Base-by-base conservation (phyloP, 2,113 vertebrate species). In the Ammodramus savannarum region DNA sequence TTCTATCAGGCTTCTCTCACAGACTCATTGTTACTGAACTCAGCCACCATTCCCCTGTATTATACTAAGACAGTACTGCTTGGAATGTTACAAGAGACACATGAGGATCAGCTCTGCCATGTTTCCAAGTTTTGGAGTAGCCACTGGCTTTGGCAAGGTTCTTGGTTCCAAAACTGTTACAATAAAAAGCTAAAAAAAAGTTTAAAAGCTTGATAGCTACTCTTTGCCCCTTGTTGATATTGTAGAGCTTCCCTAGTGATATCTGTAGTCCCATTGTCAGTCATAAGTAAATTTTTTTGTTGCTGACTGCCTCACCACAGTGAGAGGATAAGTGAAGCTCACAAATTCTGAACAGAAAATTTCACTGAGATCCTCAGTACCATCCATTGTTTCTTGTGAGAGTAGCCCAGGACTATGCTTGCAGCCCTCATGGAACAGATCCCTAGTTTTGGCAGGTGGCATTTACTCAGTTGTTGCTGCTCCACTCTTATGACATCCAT, bases 401-500 rank as follows among this genome's bases (percentile, higher is more conserved):
- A 63, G 36, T 62, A 85, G 58, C 29, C 14, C 7, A 3, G 38
- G 61, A 27, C 48, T 44, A 1, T 48, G 39, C 57, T 41, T 65
- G 46, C 25, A 65, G 29, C 29, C 23, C 8, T 51, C 43, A 8
- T 5, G 16, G 54, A 66, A 61, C 16, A 69, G n/a, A 46, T 69
- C 5, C 16, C 20, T 16, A 27, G 5, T 15, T 82, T 63, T 72
- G 36, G 25, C 63, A 14, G 12, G 9, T 52, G 59, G 49, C 63
- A 54, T 68, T 49, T 57, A 49, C 18, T 22, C 49, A 66, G 2
- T 44, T 73, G 29, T 5, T 72, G 31, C 21, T 59, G 15, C 38
- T 22, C 29, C 17, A 38, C 27, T 92, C 54, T 26, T 68, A 21
- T 0, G 1, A 80, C 19, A 21, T 29, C 22, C 3, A 0, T 20